A percentile compares a stretch with the other conserved stretches of the same genome.
Evolutionary conservation across 2,113 vertebrate species (phyloP).

Genomic region (Etia nguti): DNA sequence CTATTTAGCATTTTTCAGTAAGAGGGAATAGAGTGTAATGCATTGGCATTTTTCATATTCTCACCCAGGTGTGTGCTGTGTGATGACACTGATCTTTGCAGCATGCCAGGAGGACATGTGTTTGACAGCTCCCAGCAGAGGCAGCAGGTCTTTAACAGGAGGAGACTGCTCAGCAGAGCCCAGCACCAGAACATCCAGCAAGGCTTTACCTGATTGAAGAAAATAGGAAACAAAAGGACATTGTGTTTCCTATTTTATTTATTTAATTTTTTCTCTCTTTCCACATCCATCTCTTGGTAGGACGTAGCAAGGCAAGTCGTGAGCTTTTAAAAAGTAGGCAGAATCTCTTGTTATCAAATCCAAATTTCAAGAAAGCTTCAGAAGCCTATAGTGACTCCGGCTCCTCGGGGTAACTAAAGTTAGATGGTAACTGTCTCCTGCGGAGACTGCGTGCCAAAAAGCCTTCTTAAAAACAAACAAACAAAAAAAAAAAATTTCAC

Average conservation of each 20-base stretch:
- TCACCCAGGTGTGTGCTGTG: constrained; percentile 45
- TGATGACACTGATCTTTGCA: constrained; percentile 54
- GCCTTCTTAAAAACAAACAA: fast-evolving
- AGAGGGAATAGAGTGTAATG: not conserved
- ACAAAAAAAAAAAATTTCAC: not conserved
- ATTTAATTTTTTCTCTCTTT: not conserved
- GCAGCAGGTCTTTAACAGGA: constrained; percentile 50
- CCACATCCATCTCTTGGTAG: not conserved
- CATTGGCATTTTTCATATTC: not conserved
- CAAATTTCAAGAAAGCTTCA: not conserved
- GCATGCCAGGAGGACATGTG: constrained; percentile 65
- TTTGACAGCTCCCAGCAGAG: constrained; percentile 62
- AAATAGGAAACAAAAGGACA: not conserved
- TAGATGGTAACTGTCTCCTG: not conserved
- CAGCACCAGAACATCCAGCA: constrained; percentile 58
- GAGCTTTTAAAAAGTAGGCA: not conserved
- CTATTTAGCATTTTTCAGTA: not conserved
- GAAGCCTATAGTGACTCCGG: not conserved
- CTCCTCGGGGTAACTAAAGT: not conserved
- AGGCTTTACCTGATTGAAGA: constrained; percentile 50
- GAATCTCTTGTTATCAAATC: not conserved
- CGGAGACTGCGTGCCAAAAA: not conserved
- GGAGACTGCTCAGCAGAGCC: constrained; percentile 34
- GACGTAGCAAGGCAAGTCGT: not conserved
- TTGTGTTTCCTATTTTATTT: not conserved